Base-by-base conservation (phyloP, 2,797 vertebrate genomes). In the Xenops minutus region DNA sequence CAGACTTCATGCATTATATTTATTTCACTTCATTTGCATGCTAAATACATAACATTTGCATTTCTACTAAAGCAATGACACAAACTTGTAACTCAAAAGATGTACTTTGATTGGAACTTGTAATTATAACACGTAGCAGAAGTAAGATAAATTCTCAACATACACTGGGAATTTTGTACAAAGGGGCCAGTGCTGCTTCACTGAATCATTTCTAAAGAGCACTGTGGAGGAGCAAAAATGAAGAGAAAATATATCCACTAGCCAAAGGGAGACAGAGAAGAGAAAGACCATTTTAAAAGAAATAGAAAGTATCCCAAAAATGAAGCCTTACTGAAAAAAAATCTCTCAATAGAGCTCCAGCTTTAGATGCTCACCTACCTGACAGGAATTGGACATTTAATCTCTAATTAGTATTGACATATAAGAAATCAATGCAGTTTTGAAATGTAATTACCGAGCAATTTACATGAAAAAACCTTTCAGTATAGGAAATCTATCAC, bases 1-100 rank as follows among this genome's bases (percentile, higher is more conserved):
- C 85, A 96, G 89, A 51, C 96, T 95, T 96, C 77, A 85, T 94
- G 95, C 86, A 87, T 97, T 97, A 95, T 97, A 96, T 97, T 96
- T 97, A 97, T 97, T 96, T 94, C 90, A 90, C 83, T 94, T 95
- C 90, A 96, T 97, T 97, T 97, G 93, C 96, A 97, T 97, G 86
- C 92, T 97, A 97, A 96, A 96, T 93, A 91, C 95, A 96, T 94
- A 96, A 97, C 78, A 97, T 97, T 97, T 97, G 93, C 96, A 96
- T 96, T 97, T 96, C 95, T 96, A 93, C 94, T 94, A 93, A 96
- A 94, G 77, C 72, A 92, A 85, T 46, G 67, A 89, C 90, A 93
- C 88, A 96, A 96, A 97, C 91, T 84, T 95, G 93, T 95, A 96
- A 90, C 81, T 89, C 82, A 92, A 95, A 96, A 97, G 88, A 96